phyloP scores from a whole-genome alignment of 2,888 invertebrate genomes.

The Agrilus cyanescens region DNA sequence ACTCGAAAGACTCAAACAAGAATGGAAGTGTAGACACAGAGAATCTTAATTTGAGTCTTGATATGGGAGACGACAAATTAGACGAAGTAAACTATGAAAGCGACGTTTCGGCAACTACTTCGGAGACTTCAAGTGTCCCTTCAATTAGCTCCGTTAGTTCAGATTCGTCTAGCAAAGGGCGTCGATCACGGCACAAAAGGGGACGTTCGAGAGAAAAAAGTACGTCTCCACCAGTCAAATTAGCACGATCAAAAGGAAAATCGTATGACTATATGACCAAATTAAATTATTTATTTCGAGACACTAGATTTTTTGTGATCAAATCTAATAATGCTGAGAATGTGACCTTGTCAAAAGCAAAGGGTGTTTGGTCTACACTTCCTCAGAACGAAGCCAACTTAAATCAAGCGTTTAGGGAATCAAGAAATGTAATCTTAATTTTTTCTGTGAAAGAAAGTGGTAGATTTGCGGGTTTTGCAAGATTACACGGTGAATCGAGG shows the following conservation, averaged over 20 bases:
- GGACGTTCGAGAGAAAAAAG: constrained; percentile 33
- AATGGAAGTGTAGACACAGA: constrained; percentile 34
- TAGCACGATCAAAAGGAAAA: constrained; percentile 41
- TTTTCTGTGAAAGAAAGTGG: constrained; percentile 98
- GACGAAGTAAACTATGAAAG: constrained; percentile 74
- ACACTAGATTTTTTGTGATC: constrained; percentile 90
- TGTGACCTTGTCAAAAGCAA: constrained; percentile 85
- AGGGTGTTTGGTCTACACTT: constrained; percentile 95
- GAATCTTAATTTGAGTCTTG: constrained; percentile 36
- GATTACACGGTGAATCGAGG: constrained; percentile 77
- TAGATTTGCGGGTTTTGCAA: constrained; percentile 87
- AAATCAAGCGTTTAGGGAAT: constrained; percentile 87
- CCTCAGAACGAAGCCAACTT: constrained; percentile 94
- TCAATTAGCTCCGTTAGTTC: constrained; percentile 71
- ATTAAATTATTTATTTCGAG: constrained; percentile 87
- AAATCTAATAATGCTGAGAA: constrained; percentile 98
- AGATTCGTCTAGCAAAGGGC: constrained; percentile 48
- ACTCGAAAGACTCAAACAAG: constrained; percentile 29
- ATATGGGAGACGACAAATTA: constrained; percentile 71
- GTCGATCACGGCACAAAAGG: constrained; percentile 46
- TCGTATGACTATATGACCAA: constrained; percentile 79
- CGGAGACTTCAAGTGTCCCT: constrained; percentile 57
- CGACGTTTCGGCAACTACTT: constrained; percentile 76
- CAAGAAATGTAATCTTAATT: constrained; percentile 85
- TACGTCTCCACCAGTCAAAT: constrained; percentile 27